Evolutionary conservation across 2,888 invertebrate species (phyloP).

Genomic region (Trichopoda pennipes): DNA sequence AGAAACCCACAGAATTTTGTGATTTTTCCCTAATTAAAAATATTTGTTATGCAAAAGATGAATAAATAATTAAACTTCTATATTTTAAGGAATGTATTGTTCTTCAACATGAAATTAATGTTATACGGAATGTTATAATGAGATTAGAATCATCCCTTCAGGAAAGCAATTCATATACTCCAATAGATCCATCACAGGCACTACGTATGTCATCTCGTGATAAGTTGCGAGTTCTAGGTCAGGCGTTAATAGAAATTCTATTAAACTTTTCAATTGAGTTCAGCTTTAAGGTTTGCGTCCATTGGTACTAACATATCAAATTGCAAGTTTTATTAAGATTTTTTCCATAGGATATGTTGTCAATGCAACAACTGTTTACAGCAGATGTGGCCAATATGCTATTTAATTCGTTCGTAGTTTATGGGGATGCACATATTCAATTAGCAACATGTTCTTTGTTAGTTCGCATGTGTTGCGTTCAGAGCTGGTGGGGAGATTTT

Average conservation of each 20-base stretch:
- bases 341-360: conserved; percentile 75
- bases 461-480: conserved; percentile 87
- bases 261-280: conserved; percentile 86
- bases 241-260: conserved; percentile 90
- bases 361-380: conserved; percentile 79
- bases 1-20: no score
- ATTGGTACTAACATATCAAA: not conserved
- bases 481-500: conserved; percentile 94
- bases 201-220: conserved; percentile 88
- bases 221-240: conserved; percentile 90
- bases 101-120: conserved; percentile 93
- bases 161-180: conserved; percentile 68
- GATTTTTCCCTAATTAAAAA: no score
- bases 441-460: conserved; percentile 89
- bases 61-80: not conserved
- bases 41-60: no score
- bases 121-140: conserved; percentile 88
- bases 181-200: conserved; percentile 75
- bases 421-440: conserved; percentile 89
- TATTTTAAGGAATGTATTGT: conserved; percentile 88
- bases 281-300: conserved; percentile 79
- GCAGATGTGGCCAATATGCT: conserved; percentile 84
- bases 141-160: conserved; percentile 85
- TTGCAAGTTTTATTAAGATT: not conserved
- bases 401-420: conserved; percentile 88